Base-by-base conservation (phyloP, 2,113 vertebrate species). In the Callopanchax toddi region DNA sequence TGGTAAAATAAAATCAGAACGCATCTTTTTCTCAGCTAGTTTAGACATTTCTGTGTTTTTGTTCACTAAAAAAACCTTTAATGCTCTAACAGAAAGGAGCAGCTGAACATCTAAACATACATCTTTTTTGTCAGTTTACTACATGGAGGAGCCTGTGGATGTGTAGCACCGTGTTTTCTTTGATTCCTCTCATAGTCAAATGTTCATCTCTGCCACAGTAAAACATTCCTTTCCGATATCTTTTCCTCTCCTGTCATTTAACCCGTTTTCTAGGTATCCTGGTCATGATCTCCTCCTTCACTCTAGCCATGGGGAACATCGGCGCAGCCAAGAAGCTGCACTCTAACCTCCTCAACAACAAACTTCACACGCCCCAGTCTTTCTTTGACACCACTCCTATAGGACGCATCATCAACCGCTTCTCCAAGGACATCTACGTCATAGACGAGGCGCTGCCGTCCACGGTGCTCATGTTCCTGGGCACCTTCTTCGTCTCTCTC, bases 351-450 rank as follows among this genome's bases (percentile, higher is more conserved):
- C 92, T 99, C 80, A 68, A 88, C 83, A 99, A 99, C 91, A 96
- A 96, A 78, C 89, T 99, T 37, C 95, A 81, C 74, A 95, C 93
- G 0, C 96, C 96, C 0, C 96, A 99, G 92, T 93, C 96, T 72
- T 99, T 99, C 89, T 99, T 92, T 15, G 97, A 99, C 80, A 98
- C 96, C 34, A 99, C 97, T 0, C 97, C 97, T 0, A 92, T 92
- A 0, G 97, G 97, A 40, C 94, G 96, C 1, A 85, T 99, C 90
- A 95, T 99, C 92, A 98, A 99, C 88, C 94, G 95, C 78, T 99
- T 99, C 79, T 97, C 97, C 49, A 99, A 97, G 92, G 97, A 99
- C 87, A 91, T 99, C 78, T 94, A 92, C 0, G 39, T 97, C 78
- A 95, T 98, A 0, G 97, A 99, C 0, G 96, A 97, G 72, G 89